Base-by-base conservation (phyloP, 2,888 invertebrate genomes). In the Pasiphila rectangulata region DNA sequence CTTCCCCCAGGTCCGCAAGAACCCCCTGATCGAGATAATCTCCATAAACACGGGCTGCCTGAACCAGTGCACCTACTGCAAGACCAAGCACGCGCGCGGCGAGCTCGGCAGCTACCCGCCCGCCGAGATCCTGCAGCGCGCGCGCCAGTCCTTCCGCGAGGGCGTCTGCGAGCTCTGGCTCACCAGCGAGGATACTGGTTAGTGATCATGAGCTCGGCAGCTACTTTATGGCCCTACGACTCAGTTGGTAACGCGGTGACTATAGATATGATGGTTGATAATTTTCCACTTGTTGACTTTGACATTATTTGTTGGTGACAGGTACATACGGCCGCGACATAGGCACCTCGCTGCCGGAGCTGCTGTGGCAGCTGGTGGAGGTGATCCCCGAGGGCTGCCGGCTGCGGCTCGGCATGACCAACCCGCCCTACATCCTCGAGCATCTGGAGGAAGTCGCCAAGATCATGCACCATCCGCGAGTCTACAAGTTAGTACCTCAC, bases 11-110 rank as follows among this genome's bases (percentile, higher is more conserved):
- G 95, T 99, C 7, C 90, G 99, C 38, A 94, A 96, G 69, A 99
- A 99, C 83, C 97, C 98, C 0, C 89, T 99, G 0, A 95, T 99
- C 48, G 99, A 99, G 90, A 99, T 99, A 44, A 98, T 98, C 48
- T 94, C 98, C 0, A 96, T 98, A 34, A 98, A 97, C 76, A 97
- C 98, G 0, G 98, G 98, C 0, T 99, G 99, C 66, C 86, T 99
- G 1, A 99, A 99, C 85, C 97, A 98, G 69, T 99, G 99, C 77
- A 98, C 99, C 0, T 99, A 99, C 72, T 99, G 99, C 74, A 99
- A 99, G 83, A 99, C 98, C 0, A 98, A 98, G 72, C 98, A 98
- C 77, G 99, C 99, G 0, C 83, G 99, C 37, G 99, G 99, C 0
- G 97, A 98, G 72, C 81, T 99, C n/a, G 98, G 96, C 0, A 98